phyloP scores from a whole-genome alignment of 2,797 vertebrate species.

The Avahi laniger region DNA sequence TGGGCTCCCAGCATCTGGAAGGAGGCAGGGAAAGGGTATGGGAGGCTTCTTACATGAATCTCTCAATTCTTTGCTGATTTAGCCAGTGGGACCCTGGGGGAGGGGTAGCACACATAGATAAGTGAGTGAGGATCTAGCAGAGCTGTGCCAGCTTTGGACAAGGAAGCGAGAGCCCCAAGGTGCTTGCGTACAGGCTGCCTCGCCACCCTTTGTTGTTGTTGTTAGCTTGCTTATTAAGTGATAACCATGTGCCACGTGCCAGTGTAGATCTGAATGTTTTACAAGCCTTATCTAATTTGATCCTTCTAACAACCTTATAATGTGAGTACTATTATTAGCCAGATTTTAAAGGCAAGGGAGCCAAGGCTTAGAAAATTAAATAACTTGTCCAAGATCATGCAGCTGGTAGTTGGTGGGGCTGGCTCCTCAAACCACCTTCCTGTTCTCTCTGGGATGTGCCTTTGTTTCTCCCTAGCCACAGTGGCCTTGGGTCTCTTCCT shows the following conservation, averaged over 20 bases:
- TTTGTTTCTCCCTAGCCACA: background rate
- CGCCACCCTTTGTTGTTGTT: background rate
- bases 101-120: background rate
- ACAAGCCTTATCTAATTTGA: conserved; percentile 59
- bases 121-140: background rate
- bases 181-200: background rate
- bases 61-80: background rate
- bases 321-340: background rate
- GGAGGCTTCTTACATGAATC: background rate
- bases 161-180: background rate
- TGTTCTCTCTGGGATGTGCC: background rate
- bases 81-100: background rate
- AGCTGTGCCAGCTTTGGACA: background rate
- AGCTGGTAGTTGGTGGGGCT: background rate
- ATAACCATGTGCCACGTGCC: background rate
- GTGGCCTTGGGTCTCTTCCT: background rate
- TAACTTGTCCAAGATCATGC: background rate
- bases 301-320: conserved; percentile 22
- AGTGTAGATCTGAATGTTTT: conserved; percentile 34
- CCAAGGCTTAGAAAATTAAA: background rate
- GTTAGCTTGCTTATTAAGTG: conserved; percentile 32
- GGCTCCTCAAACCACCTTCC: background rate
- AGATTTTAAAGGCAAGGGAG: conserved; percentile 18
- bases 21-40: background rate
- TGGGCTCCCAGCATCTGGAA: background rate